Evolutionary conservation across 2,113 vertebrate species (phyloP).

Genomic region (Morone saxatilis): DNA sequence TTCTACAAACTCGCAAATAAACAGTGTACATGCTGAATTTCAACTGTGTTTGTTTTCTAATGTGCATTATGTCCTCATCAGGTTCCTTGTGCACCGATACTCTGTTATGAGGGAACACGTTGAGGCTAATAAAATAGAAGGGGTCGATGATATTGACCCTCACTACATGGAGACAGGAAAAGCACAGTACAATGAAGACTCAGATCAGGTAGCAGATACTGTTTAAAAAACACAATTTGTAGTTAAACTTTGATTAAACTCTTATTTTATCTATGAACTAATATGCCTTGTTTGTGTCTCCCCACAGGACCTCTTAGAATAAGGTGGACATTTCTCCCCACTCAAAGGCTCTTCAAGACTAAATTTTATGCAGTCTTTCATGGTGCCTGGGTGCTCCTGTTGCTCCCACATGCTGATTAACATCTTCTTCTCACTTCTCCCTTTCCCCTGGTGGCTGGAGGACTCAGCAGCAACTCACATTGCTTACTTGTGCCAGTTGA

Average conservation of each 20-base stretch:
- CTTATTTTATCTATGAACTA: not conserved
- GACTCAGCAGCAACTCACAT: conserved; percentile 45
- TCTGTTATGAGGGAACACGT: conserved; percentile 91
- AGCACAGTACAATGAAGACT: conserved; percentile 90
- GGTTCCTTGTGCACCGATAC: conserved; percentile 95
- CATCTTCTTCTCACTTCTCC: conserved; percentile 64
- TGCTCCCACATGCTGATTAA: conserved; percentile 64
- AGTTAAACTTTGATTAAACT: not conserved
- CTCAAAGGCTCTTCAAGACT: conserved; percentile 37
- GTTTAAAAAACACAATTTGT: not conserved
- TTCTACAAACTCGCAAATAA: not conserved
- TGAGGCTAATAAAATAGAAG: conserved; percentile 88
- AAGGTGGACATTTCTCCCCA: conserved; percentile 30
- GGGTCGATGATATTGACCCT: conserved; percentile 86
- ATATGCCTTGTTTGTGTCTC: conserved; percentile 40
- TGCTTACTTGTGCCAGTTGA: conserved; percentile 48
- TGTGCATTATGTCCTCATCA: conserved; percentile 60
- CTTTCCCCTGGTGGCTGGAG: conserved; percentile 57
- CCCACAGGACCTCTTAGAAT: conserved; percentile 78
- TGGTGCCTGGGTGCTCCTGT: conserved; percentile 47
- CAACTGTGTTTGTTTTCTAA: not conserved
- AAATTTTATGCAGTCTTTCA: conserved; percentile 42
- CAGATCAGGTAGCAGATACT: conserved; percentile 88
- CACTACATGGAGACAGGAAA: conserved; percentile 78
- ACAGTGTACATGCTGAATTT: not conserved